Conservation (phyloP, 2,888 invertebrate species). For the Polia nebulosa region DNA sequence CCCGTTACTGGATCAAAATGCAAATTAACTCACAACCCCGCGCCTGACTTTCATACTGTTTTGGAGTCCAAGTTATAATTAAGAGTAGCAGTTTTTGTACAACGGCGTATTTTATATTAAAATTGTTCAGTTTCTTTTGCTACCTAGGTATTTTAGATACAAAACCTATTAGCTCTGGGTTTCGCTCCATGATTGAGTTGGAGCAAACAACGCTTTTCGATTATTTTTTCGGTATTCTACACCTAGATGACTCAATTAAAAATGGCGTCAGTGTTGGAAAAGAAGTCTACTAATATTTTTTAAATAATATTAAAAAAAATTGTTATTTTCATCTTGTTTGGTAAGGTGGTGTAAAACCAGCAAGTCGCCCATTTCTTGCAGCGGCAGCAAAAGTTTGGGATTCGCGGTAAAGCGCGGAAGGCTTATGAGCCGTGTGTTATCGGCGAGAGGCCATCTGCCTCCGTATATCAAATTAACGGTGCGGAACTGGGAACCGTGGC, state of each 20-base stretch:
- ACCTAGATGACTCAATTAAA: slow-evolving; percentile 45
- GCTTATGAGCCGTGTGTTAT: slow-evolving; percentile 70
- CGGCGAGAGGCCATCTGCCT: slow-evolving; percentile 81
- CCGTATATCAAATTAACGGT: slow-evolving; percentile 83
- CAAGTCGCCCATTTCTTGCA: slow-evolving; percentile 50
- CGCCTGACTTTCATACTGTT: slow-evolving; percentile 67
- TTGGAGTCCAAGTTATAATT: slow-evolving; percentile 66
- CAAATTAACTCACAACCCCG: slow-evolving; percentile 77
- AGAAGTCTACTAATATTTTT: slow-evolving; percentile 6
- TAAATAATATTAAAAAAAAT: neutral
- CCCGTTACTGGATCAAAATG: slow-evolving; percentile 79
- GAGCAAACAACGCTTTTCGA: slow-evolving; percentile 28
- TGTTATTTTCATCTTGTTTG: slow-evolving; percentile 4
- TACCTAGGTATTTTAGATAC: slow-evolving; percentile 28
- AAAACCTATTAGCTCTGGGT: slow-evolving; percentile 48
- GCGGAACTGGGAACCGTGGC: slow-evolving; percentile 77
- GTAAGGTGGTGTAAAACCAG: slow-evolving; percentile 19
- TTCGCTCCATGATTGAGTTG: slow-evolving; percentile 36
- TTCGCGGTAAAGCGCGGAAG: slow-evolving; percentile 69
- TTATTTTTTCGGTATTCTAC: slow-evolving; percentile 39
- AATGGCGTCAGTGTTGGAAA: slow-evolving; percentile 1
- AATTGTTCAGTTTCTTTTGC: slow-evolving; percentile 41
- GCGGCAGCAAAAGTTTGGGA: slow-evolving; percentile 56
- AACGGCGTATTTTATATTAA: slow-evolving; percentile 26
- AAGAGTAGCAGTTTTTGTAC: slow-evolving; percentile 35